These are phyloP conservation scores for Oncorhynchus nerka DNA, from an alignment of 2,113 vertebrate species.

Conservation along the genomic window DNA sequence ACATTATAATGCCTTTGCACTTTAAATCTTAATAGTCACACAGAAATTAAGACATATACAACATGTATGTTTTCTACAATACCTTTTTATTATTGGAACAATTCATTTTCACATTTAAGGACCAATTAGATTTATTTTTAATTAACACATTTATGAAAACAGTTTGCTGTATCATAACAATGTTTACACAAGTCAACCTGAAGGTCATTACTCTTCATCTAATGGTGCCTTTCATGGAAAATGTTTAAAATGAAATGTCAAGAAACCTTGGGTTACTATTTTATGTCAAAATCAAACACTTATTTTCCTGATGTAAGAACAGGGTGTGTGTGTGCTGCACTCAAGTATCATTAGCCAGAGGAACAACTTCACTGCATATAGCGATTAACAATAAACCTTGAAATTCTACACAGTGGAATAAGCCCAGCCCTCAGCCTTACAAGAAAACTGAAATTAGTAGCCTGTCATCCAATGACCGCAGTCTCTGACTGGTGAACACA, in stretches of 20 bases:
- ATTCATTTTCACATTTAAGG: not conserved
- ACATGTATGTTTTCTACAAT: not conserved
- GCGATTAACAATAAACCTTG: not conserved
- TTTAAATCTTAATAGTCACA: not conserved
- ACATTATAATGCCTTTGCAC: not conserved
- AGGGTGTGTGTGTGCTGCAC: too few species aligned
- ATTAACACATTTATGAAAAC: not conserved
- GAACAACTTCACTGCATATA: not conserved
- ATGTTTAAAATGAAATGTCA: conserved; percentile 51
- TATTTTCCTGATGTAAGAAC: too few species aligned
- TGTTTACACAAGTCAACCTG: conserved; percentile 7
- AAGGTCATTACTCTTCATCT: conserved; percentile 9
- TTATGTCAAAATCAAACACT: too few species aligned
- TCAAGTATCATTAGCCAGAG: not conserved
- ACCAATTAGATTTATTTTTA: not conserved
- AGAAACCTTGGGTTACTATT: conserved; percentile 9
- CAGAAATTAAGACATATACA: not conserved
- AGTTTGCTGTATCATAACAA: not conserved
- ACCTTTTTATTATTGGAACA: not conserved
- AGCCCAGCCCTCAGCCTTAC: conserved; percentile 28
- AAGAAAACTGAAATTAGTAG: conserved; percentile 22
- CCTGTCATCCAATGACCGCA: not conserved
- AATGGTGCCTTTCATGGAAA: conserved; percentile 49
- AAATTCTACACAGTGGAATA: conserved; percentile 19
- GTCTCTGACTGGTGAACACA: not conserved